Evolutionary conservation across 2,797 vertebrate genomes (phyloP).

Genomic region (Valencia hispanica): DNA sequence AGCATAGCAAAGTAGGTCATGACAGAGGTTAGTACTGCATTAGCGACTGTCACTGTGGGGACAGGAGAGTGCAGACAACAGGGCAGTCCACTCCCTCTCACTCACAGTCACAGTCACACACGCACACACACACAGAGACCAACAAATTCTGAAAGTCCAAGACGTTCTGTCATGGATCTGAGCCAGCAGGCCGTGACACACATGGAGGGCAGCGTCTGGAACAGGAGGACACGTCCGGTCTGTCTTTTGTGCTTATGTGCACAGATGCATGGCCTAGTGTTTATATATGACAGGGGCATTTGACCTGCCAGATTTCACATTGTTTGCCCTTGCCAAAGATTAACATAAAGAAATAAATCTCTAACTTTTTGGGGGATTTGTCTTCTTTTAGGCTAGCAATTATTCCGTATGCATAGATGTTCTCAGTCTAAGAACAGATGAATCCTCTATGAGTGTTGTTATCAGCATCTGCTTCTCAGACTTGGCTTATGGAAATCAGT

Average conservation of each 20-base stretch:
- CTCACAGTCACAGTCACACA: constrained; percentile 16
- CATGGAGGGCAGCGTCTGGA: constrained; percentile 67
- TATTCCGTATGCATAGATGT: constrained; percentile 50
- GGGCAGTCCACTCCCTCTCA: constrained; percentile 56
- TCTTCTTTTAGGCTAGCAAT: constrained; percentile 37
- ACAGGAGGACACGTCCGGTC: constrained; percentile 67
- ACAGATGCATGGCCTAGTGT: constrained; percentile 48
- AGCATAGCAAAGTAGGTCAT: constrained; percentile 74
- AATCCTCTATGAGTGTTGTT: constrained; percentile 36
- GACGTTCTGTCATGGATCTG: constrained; percentile 67
- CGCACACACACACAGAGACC: constrained; percentile 9
- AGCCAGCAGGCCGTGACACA: constrained; percentile 74
- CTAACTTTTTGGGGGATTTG: no score
- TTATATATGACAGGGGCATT: constrained; percentile 53
- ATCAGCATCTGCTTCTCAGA: constrained; percentile 45
- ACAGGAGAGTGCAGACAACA: constrained; percentile 70
- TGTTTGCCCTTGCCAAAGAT: constrained; percentile 60
- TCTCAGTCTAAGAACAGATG: constrained; percentile 35
- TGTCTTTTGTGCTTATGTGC: constrained; percentile 54
- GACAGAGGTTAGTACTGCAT: constrained; percentile 80
- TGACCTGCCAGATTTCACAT: constrained; percentile 52
- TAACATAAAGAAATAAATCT: constrained; percentile 19
- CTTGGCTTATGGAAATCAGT: constrained; percentile 60
- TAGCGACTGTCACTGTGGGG: constrained; percentile 76
- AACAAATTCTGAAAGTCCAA: constrained; percentile 39